A percentile compares a stretch with the other conserved stretches of the same genome.
phyloP scores from a whole-genome alignment of 2,113 vertebrate genomes.

The Oreochromis aureus region DNA sequence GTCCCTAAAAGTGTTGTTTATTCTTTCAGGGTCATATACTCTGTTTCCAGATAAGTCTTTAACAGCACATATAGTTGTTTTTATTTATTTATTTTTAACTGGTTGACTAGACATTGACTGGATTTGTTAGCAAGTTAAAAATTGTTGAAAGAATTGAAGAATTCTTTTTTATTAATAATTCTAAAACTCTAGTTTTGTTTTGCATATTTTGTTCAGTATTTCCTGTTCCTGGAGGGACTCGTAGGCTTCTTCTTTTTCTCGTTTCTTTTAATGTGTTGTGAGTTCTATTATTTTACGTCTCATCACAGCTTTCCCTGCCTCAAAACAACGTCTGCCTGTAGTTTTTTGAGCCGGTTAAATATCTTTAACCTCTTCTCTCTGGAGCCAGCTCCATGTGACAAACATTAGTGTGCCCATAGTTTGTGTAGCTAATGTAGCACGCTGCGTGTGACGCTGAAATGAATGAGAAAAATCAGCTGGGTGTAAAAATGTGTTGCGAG shows the following conservation, averaged over 20 bases:
- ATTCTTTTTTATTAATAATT: not conserved
- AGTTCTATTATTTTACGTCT: no score
- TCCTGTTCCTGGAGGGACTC: not conserved
- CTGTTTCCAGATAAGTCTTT: not conserved
- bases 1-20: not conserved
- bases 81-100: not conserved
- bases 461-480: no score
- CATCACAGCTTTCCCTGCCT: no score
- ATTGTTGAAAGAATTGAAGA: not conserved
- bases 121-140: not conserved
- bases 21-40: not conserved
- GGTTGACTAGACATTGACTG: not conserved
- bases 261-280: not conserved
- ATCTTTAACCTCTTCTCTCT: no score
- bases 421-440: no score
- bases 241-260: not conserved
- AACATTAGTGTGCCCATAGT: no score
- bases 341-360: no score
- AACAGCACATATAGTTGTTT: not conserved
- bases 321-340: no score
- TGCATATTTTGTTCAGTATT: not conserved
- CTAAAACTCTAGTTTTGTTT: not conserved
- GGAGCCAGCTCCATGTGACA: no score
- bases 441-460: no score
- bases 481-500: no score